A percentile compares a stretch with the other conserved stretches of the same genome.
Conservation (phyloP, 2,113 vertebrate genomes). For the Oxygymnocypris stewartii region DNA sequence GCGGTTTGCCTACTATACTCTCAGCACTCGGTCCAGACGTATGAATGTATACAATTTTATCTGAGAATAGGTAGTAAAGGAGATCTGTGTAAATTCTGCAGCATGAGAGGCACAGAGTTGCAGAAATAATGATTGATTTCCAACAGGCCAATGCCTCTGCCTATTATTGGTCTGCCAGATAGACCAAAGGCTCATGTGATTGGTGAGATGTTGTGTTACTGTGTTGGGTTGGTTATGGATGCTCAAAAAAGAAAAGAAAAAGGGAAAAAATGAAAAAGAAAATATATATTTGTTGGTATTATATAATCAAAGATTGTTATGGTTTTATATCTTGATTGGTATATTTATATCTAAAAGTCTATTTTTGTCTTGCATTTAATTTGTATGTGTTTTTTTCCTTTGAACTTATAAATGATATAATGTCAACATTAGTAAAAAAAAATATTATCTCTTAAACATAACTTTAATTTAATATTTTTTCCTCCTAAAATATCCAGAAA, state of each 20-base stretch:
- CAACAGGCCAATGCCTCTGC: not conserved
- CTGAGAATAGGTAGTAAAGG: conserved; percentile 5
- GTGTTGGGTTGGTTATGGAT: not conserved
- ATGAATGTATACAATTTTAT: not conserved
- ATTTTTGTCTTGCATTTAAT: not conserved
- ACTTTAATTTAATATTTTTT: not conserved
- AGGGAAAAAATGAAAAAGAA: too few relatives aligned
- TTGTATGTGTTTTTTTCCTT: too few relatives aligned
- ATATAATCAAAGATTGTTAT: too few relatives aligned
- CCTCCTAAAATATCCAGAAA: too few relatives aligned
- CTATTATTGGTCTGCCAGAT: not conserved
- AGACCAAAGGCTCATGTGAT: not conserved
- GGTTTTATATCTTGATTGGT: too few relatives aligned
- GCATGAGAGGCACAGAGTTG: not conserved
- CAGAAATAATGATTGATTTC: not conserved
- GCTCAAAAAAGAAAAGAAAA: not conserved
- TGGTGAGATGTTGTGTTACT: not conserved
- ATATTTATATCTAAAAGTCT: not conserved
- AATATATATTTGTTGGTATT: too few relatives aligned
- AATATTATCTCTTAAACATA: not conserved
- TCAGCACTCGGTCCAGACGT: not conserved
- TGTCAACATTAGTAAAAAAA: too few relatives aligned
- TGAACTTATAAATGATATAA: too few relatives aligned
- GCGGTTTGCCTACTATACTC: conserved; percentile 52
- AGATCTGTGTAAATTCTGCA: not conserved